A percentile compares a stretch with the other conserved stretches of the same genome.
phyloP scores from a whole-genome alignment of 1,140 invertebrate genomes.

The Phenacoccus solenopsis region DNA sequence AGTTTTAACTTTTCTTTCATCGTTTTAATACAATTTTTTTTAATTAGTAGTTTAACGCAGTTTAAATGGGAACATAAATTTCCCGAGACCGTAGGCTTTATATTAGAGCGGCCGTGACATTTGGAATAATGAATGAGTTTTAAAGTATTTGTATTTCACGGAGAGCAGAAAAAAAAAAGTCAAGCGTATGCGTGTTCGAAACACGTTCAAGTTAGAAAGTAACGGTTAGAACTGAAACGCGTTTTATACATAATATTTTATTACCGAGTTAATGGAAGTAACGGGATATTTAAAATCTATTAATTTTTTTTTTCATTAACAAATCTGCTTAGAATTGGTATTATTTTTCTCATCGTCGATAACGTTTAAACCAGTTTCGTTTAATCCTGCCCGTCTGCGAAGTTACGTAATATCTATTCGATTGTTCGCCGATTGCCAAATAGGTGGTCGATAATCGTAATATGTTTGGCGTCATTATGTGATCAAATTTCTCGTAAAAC shows the following conservation, averaged over 20 bases:
- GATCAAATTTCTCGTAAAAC: no score
- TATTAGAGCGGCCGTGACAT: slow-evolving; percentile 4
- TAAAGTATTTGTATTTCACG: slow-evolving; percentile 5
- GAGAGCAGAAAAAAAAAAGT: slow-evolving; percentile 7
- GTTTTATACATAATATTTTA: slow-evolving; percentile 1
- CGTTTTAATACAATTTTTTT: slow-evolving; percentile 6
- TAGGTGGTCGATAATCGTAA: no score
- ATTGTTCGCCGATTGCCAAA: no score
- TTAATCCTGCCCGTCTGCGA: no score
- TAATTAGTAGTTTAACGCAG: slow-evolving; percentile 13
- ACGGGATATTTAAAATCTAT: slow-evolving; percentile 1
- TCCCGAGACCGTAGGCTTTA: neutral
- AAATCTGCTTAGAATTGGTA: neutral
- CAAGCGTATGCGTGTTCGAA: neutral
- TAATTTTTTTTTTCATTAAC: neutral
- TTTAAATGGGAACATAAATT: slow-evolving; percentile 13
- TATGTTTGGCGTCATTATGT: no score
- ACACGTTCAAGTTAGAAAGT: slow-evolving; percentile 8
- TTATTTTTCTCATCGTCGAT: neutral
- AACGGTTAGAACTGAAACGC: slow-evolving; percentile 3
- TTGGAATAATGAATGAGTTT: slow-evolving; percentile 14
- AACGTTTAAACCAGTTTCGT: no score
- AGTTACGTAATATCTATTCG: no score
- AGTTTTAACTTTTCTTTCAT: neutral
- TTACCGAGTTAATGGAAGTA: neutral